phyloP scores from a whole-genome alignment of 2,888 invertebrate species.

The Metallyticus violacea region DNA sequence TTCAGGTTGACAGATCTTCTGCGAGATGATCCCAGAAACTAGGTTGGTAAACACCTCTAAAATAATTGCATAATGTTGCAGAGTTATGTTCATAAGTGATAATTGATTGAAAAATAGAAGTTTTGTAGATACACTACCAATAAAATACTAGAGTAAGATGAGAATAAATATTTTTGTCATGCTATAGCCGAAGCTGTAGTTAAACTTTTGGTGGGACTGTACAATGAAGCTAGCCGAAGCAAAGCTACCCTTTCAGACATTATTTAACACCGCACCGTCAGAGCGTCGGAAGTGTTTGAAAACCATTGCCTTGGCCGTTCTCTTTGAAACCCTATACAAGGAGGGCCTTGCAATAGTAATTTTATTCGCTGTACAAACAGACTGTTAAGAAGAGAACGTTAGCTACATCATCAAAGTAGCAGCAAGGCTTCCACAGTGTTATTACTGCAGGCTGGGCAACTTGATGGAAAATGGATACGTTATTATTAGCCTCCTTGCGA shows the following conservation, averaged over 20 bases:
- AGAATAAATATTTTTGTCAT: no score
- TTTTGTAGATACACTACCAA: no score
- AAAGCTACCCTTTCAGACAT: background rate
- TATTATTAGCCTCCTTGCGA: background rate
- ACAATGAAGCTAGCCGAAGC: background rate
- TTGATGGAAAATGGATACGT: background rate
- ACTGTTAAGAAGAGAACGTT: background rate
- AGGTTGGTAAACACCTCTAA: no score
- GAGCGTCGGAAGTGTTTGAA: background rate
- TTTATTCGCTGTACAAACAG: background rate
- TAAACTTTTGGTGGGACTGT: background rate
- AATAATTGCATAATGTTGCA: no score
- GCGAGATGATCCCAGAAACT: no score
- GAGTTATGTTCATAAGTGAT: no score
- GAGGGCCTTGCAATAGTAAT: background rate
- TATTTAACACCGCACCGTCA: background rate
- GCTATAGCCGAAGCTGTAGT: background rate
- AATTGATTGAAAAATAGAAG: no score
- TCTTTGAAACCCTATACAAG: background rate
- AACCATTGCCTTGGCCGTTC: background rate
- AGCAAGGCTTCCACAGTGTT: background rate
- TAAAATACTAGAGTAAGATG: no score
- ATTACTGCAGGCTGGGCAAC: background rate
- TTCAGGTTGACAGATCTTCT: no score
- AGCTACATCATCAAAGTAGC: background rate